Evolutionary conservation across 2,888 invertebrate genomes (phyloP).

Genomic region (Lasioglossum leucozonium): DNA sequence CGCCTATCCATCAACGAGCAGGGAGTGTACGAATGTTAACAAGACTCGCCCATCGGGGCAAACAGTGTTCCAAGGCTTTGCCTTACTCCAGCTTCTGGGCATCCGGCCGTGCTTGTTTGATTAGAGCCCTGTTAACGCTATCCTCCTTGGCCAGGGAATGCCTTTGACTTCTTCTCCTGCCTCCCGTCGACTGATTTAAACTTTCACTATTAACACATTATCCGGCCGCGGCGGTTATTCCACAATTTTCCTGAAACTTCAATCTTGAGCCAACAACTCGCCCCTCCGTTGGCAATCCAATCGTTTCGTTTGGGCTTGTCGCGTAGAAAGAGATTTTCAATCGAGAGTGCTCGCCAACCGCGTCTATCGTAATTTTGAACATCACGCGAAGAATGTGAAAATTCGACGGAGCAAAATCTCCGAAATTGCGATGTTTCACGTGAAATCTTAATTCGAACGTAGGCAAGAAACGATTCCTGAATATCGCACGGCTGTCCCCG

Average conservation of each 20-base stretch:
- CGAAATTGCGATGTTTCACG: background rate
- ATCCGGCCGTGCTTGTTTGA: conserved; percentile 65
- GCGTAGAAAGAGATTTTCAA: too few relatives aligned
- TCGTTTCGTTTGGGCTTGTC: too few relatives aligned
- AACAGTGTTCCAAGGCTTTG: conserved; percentile 72
- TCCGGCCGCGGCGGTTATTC: background rate
- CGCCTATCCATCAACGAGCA: conserved; percentile 64
- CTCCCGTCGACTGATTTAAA: conserved; percentile 23
- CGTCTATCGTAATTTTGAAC: too few relatives aligned
- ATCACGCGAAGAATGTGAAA: too few relatives aligned
- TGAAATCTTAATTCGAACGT: conserved; percentile 26
- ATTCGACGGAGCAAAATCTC: background rate
- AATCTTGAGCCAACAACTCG: background rate
- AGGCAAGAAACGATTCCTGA: conserved; percentile 34
- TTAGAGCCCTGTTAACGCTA: conserved; percentile 67
- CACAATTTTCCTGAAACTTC: background rate
- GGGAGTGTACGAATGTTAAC: conserved; percentile 72
- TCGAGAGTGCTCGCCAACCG: too few relatives aligned
- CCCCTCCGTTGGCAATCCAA: too few relatives aligned
- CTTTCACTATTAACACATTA: conserved; percentile 28
- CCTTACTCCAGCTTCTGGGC: conserved; percentile 67
- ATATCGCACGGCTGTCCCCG: conserved; percentile 29
- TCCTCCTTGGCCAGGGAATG: conserved; percentile 42
- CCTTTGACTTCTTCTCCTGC: conserved; percentile 5
- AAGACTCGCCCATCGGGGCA: conserved; percentile 64